Evolutionary conservation across 2,113 vertebrate species (phyloP), one percentile per base, ranked within the genome.

Genomic region (Triplophysa tibetana): DNA sequence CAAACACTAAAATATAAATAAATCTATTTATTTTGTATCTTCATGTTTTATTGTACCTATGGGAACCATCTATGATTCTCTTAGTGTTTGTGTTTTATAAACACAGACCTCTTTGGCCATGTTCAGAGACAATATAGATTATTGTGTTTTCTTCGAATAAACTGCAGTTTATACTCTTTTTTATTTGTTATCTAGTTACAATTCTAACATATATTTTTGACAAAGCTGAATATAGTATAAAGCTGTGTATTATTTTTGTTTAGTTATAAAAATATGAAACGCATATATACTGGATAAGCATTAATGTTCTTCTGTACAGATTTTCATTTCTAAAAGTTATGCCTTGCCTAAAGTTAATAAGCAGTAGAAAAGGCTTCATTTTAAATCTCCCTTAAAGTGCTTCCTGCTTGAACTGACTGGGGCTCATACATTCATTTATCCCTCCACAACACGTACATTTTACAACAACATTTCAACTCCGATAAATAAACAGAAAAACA

Each of bases 341-440:
- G 13, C 43, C 62, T 67, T 29, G 52, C 41, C 33, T 33, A 5
- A 33, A 54, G 69, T 70, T 38, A 50, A 65, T 56, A 12, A 17
- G 19, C 26, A 38, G 70, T 67, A 81, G 41, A 23, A 79, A 70
- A 72, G 9, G 60, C 58, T 48, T 81, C 56, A 62, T 74, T 73
- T 61, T 33, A 43, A 65, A 74, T 63, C 41, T 9, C 19, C 63
- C 65, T 70, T 76, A 79, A 84, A 84, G 83, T 82, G 80, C 83
- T 82, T 66, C 12, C 14, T 66, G 76, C 69, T 33, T 68, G 41
- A 58, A 21, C 26, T 79, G 33, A 41, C 24, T 43, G 33, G 70
- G 8, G 45, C 19, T 76, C 21, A 17, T 13, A 11, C 38, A 23
- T 73, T 43, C 50, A 81, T 61, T 69, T 50, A 50, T 56, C 68